Evolutionary conservation across 1,140 invertebrate genomes (phyloP), one percentile per base, ranked within the genome.

Genomic region (Nephila pilipes): DNA sequence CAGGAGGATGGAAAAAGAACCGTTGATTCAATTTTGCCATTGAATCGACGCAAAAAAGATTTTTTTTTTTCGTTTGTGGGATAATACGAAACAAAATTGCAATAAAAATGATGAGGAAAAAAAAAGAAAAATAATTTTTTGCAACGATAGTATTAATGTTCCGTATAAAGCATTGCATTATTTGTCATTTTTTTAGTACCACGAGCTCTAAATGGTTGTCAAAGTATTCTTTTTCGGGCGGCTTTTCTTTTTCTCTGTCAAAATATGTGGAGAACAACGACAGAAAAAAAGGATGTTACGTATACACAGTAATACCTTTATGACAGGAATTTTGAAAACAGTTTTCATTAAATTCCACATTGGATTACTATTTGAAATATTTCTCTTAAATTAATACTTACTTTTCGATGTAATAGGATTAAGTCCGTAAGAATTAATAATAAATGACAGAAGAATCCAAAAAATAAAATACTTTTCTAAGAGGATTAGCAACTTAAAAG

Each of bases 11-110:
- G 29, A 85, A 58, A 58, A 57, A 29, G 20, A 16, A 29, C 22
- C 83, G 55, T 4, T 57, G 54, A 85, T 85, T 85, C 83, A 85
- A 85, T 85, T 85, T 85, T 85, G 83, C 38, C n/a, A 54, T 54
- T 29, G 83, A 54, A 54, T 16, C 8, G 46, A 85, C 46, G 20
- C 22, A 85, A 32, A 57, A 1, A 32, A 32, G 4, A 58, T 38
- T 38, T 57, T 20, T 58, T 25, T 22, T 55, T 38, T 38, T 57
- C 29, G 20, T 8, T 32, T 18, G 38, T 22, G 36, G 16, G 32
- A 46, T 12, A 80, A 80, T 38, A 38, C 32, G 75, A 80, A 80
- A 80, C 38, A 80, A 80, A 80, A 80, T 80, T 29, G 25, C 75
- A 38, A 36, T 46, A 36, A 80, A 46, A 80, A 80, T 38, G 32